Conservation (phyloP, 1,140 invertebrate genomes). For the Ptiloglossa arizonensis region DNA sequence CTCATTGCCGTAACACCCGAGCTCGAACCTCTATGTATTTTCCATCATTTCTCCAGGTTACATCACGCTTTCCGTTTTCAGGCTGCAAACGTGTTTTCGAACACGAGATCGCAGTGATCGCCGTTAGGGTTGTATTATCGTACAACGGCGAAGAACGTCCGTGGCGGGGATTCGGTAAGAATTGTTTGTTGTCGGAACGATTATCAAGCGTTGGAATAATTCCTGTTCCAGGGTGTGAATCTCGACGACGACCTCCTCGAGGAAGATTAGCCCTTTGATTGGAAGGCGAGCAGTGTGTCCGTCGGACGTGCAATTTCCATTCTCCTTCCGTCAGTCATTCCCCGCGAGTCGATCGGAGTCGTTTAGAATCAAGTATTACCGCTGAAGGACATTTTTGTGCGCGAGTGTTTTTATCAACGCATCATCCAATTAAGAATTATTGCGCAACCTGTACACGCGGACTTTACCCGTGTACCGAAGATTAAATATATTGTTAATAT, state of each 20-base stretch:
- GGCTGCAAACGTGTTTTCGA: constrained; percentile 32
- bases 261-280: constrained; percentile 77
- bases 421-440: constrained; percentile 25
- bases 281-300: constrained; percentile 22
- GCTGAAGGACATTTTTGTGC: constrained; percentile 42
- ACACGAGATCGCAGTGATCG: background rate
- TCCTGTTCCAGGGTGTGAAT: constrained; percentile 84
- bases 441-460: constrained; percentile 28
- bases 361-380: constrained; percentile 57
- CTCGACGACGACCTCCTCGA: constrained; percentile 85
- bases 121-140: background rate
- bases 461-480: constrained; percentile 32
- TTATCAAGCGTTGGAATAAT: background rate
- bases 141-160: too few relatives aligned
- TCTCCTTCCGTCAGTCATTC: constrained; percentile 66
- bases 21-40: constrained; percentile 35
- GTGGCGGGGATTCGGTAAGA: too few relatives aligned
- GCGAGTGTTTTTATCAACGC: constrained; percentile 58
- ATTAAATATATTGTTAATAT: constrained; percentile 78
- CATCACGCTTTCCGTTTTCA: constrained; percentile 41
- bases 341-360: constrained; percentile 45
- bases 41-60: constrained; percentile 47
- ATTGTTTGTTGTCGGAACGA: too few relatives aligned
- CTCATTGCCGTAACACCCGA: constrained; percentile 64
- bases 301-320: constrained; percentile 49